These are phyloP conservation scores for Muscicapa comitata DNA, from an alignment of 2,797 vertebrate genomes.

Conservation along the genomic window DNA sequence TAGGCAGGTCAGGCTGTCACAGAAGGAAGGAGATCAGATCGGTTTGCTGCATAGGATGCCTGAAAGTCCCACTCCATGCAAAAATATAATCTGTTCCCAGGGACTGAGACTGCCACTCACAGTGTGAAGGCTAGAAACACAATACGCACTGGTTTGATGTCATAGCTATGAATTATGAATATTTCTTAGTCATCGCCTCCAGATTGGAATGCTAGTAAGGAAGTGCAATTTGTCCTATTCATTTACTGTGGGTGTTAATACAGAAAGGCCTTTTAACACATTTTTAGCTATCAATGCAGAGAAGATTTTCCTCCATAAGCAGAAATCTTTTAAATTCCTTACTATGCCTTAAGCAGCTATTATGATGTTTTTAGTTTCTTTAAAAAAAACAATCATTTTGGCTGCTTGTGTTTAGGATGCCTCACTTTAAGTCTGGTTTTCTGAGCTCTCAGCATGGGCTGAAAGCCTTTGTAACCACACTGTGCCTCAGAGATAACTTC, in stretches of 20 bases:
- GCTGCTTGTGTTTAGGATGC: not conserved
- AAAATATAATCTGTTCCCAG: not conserved
- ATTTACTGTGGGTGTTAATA: conserved; percentile 33
- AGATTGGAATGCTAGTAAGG: conserved; percentile 2
- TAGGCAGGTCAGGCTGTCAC: accelerated
- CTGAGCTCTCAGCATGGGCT: not conserved
- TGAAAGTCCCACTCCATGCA: not conserved
- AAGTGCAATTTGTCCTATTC: conserved; percentile 38
- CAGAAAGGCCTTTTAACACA: not conserved
- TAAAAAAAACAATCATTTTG: not conserved
- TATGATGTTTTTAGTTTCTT: not conserved
- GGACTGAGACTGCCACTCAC: not conserved
- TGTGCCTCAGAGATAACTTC: not conserved
- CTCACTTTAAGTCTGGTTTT: not conserved
- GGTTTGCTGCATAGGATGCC: not conserved
- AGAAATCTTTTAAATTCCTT: not conserved
- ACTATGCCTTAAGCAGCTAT: not conserved
- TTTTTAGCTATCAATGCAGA: not conserved
- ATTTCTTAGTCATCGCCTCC: conserved; percentile 30
- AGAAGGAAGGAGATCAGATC: not conserved
- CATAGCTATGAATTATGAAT: conserved; percentile 44
- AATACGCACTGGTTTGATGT: conserved; percentile 1
- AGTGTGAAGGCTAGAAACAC: not conserved
- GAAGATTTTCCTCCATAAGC: conserved; percentile 12
- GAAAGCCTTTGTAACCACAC: not conserved